Evolutionary conservation across 2,797 vertebrate genomes (phyloP).

Genomic region (Pseudocheirus occidentalis): DNA sequence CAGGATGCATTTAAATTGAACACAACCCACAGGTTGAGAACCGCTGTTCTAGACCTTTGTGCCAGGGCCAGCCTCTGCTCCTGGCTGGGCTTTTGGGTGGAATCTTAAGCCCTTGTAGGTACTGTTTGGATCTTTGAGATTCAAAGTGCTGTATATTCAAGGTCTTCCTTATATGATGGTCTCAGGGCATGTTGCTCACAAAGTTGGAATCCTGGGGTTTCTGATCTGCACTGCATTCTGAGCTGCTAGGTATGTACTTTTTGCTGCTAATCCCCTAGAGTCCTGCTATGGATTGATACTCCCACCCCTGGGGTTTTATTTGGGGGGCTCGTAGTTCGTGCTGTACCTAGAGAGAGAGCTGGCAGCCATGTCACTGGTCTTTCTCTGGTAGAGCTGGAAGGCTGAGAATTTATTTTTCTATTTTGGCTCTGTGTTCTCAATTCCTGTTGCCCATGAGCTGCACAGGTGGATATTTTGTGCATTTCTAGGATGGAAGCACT

Average conservation of each 20-base stretch:
- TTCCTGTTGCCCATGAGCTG: not conserved
- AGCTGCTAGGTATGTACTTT: not conserved
- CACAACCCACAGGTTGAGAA: no score
- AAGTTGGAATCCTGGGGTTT: not conserved
- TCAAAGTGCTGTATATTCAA: not conserved
- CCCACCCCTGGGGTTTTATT: not conserved
- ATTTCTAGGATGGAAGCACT: not conserved
- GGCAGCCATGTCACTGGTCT: not conserved
- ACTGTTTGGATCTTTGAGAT: not conserved
- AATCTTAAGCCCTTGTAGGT: not conserved
- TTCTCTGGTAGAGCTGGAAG: not conserved
- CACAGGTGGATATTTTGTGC: not conserved
- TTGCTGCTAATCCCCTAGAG: not conserved
- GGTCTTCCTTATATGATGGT: not conserved
- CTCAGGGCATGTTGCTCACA: not conserved
- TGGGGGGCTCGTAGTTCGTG: not conserved
- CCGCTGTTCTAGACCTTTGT: not conserved
- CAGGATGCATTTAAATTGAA: no score
- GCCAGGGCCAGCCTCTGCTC: not conserved
- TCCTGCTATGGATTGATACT: not conserved
- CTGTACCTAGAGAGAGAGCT: not conserved
- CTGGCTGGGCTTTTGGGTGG: not conserved
- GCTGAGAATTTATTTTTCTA: not conserved
- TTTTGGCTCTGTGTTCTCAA: not conserved
- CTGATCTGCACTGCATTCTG: not conserved